A percentile compares a stretch with the other conserved stretches of the same genome.
Conservation (phyloP, 2,888 invertebrate species). For the Oscheius myriophilus region DNA sequence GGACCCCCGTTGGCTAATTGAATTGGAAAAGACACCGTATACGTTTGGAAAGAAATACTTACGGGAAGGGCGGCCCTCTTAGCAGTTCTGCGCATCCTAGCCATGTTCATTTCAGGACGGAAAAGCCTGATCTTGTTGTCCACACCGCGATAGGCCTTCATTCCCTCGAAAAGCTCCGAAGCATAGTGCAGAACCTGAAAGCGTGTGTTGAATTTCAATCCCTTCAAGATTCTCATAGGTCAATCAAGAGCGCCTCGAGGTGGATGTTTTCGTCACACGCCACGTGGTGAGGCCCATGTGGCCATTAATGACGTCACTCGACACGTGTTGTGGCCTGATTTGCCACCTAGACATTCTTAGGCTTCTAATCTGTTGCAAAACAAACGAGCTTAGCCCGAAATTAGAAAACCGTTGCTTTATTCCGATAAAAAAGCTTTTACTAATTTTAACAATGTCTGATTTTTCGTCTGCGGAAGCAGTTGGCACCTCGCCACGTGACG, state of each 20-base stretch:
- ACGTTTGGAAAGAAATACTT: constrained; percentile 37
- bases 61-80: constrained; percentile 84
- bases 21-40: constrained; percentile 1
- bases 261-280: constrained; percentile 4
- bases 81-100: constrained; percentile 88
- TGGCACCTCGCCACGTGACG: constrained; percentile 19
- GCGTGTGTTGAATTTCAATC: neutral
- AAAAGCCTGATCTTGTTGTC: constrained; percentile 93
- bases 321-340: neutral
- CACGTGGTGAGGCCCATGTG: neutral
- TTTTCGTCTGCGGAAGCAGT: too few relatives aligned
- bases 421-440: too few relatives aligned
- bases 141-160: constrained; percentile 93
- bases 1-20: neutral
- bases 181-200: constrained; percentile 69
- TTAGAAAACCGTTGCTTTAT: too few relatives aligned
- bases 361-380: too few relatives aligned
- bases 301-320: constrained; percentile 1
- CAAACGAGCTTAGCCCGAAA: too few relatives aligned
- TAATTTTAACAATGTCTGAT: too few relatives aligned
- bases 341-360: too few relatives aligned
- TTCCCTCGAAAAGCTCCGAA: constrained; percentile 90
- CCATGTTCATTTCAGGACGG: constrained; percentile 93
- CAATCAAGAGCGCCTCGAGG: neutral
- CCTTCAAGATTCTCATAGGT: neutral